phyloP scores from a whole-genome alignment of 1,140 invertebrate genomes.

The Lordiphosa stackelbergi region DNA sequence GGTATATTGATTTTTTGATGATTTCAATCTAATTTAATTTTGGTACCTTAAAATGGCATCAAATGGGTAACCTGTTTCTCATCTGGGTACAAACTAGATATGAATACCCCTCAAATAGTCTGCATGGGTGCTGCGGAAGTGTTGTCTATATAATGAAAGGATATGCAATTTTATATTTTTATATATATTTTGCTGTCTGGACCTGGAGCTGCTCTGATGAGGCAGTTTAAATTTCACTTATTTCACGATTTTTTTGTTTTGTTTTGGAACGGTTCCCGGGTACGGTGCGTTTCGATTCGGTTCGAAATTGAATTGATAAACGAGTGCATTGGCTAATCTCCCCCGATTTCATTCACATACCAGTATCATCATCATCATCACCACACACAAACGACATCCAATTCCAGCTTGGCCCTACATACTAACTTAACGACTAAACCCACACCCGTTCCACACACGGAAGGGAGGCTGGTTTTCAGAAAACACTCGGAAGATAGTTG shows the following conservation, averaged over 20 bases:
- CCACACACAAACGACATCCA: slow-evolving; percentile 30
- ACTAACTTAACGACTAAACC: slow-evolving; percentile 39
- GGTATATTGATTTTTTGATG: no score
- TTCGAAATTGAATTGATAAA: slow-evolving; percentile 8
- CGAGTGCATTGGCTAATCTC: slow-evolving; percentile 8
- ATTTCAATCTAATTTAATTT: no score
- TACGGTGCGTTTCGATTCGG: slow-evolving; percentile 19
- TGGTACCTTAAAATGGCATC: no score
- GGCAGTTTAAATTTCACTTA: no score
- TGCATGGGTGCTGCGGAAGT: no score
- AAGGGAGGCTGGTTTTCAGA: slow-evolving; percentile 35
- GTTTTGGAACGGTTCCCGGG: slow-evolving; percentile 34
- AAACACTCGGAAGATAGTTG: slow-evolving; percentile 44
- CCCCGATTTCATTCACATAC: slow-evolving; percentile 12
- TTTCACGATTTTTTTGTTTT: not conserved
- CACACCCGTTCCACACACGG: slow-evolving; percentile 1
- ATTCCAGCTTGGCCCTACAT: slow-evolving; percentile 63
- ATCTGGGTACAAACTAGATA: no score
- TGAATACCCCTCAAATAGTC: no score
- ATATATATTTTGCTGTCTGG: no score
- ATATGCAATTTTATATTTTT: no score
- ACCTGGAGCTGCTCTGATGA: no score
- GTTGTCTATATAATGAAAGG: no score
- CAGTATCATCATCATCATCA: slow-evolving; percentile 2
- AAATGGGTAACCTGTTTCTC: no score